Evolutionary conservation across 2,797 vertebrate genomes (phyloP), one percentile per base, ranked within the genome.

Genomic region (Enteromius anoplus): DNA sequence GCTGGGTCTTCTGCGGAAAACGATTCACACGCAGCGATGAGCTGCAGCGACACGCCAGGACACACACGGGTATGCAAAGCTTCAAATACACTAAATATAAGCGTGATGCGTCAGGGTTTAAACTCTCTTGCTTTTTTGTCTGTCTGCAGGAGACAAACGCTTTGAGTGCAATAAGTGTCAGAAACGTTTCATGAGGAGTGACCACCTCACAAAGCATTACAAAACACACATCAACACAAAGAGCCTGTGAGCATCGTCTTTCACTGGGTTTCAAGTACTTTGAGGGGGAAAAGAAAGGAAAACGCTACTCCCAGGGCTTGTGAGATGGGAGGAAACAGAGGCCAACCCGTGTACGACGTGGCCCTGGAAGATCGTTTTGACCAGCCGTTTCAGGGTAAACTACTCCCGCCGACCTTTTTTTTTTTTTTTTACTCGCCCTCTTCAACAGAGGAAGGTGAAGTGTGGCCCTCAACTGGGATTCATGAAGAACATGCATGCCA

Each of bases 191-290:
- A 99, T 98, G 96, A 92, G 98, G 93, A 98, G 97, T 17, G 97
- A 99, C 93, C 98, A 99, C 91, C 96, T 99, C 88, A 98, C 97
- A 23, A 99, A 99, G 94, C 98, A 99, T 94, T 99, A 97, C 88
- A 99, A 99, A 92, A 99, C 98, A 69, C 98, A 99, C 93, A 95
- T 99, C 91, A 97, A 97, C 95, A 97, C 97, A 90, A 99, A 99
- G 95, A 98, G 97, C 95, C 94, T 99, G 94, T 99, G 92, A 95
- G 90, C 55, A 17, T 14, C 21, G 23, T 10, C 14, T 81, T 65
- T 72, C 58, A 23, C 34, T 45, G 80, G 42, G 26, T 82, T 77
- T 85, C 21, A 37, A 26, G 68, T 82, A 80, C 66, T 86, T 73
- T 81, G 75, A 32, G 40, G 69, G n/a, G 60, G 32, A 40, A 4